Percentiles rank a stretch among this genome's conserved stretches.
Evolutionary conservation across 2,888 invertebrate genomes (phyloP).

Genomic region (Alloscopus bannaensis): DNA sequence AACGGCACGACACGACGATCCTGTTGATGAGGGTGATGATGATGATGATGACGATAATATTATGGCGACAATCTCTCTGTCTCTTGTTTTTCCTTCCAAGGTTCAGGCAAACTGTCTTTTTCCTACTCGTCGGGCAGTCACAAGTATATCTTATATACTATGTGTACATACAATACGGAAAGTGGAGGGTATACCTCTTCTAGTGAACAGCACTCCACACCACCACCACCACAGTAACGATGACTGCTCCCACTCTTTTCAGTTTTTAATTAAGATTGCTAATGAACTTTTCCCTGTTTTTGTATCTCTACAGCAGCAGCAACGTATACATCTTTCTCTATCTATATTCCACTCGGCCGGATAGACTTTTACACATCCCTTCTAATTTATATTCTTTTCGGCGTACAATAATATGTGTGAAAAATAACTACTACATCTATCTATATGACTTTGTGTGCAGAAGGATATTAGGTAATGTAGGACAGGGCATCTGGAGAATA

Average conservation of each 20-base stretch:
- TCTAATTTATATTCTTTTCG: slow-evolving; percentile 8
- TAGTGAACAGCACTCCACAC: not conserved
- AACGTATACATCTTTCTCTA: too few species aligned
- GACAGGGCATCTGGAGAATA: slow-evolving; percentile 22
- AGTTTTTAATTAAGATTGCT: slow-evolving; percentile 68
- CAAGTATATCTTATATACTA: slow-evolving; percentile 25
- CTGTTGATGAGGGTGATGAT: slow-evolving; percentile 60
- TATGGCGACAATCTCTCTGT: slow-evolving; percentile 60
- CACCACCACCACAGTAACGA: slow-evolving; percentile 7
- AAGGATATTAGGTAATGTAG: too few species aligned
- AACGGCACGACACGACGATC: slow-evolving; percentile 58
- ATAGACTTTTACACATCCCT: not conserved
- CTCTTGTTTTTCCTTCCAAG: slow-evolving; percentile 44
- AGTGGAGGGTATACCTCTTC: not conserved
- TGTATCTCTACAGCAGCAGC: slow-evolving; percentile 12
- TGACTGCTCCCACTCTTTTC: slow-evolving; percentile 57
- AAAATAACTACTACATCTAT: too few species aligned
- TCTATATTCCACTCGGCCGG: too few species aligned
- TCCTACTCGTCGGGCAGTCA: slow-evolving; percentile 2
- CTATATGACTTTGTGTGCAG: too few species aligned
- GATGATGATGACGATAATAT: slow-evolving; percentile 61
- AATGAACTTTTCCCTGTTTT: slow-evolving; percentile 63
- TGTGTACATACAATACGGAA: too few species aligned
- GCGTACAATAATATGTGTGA: too few species aligned
- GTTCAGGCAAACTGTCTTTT: slow-evolving; percentile 51